Percentiles rank a stretch among this genome's conserved stretches.
Evolutionary conservation across 2,888 invertebrate species (phyloP).

Genomic region (Tryphoninae sp.): DNA sequence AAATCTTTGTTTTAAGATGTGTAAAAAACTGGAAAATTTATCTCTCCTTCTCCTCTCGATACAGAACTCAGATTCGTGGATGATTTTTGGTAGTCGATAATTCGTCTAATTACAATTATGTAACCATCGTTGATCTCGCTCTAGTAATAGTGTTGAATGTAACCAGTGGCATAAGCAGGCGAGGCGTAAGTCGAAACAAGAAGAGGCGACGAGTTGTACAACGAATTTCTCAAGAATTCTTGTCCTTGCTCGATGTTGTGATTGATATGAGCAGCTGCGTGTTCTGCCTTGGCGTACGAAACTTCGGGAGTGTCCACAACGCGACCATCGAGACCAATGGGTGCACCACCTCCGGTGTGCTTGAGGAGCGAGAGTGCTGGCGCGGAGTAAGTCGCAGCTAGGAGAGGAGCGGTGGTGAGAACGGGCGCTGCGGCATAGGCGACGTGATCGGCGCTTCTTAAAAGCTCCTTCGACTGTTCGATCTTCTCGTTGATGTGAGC

Average conservation of each 20-base stretch:
- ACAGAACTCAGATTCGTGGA: constrained; percentile 9
- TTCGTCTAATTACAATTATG: constrained; percentile 29
- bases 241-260: constrained; percentile 67
- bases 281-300: constrained; percentile 75
- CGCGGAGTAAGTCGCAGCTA: constrained; percentile 23
- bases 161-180: constrained; percentile 59
- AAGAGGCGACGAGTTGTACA: constrained; percentile 53
- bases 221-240: constrained; percentile 41
- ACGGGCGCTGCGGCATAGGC: neutral
- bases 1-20: neutral
- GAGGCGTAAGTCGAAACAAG: constrained; percentile 62
- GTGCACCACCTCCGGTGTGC: constrained; percentile 69
- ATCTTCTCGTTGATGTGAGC: constrained; percentile 74
- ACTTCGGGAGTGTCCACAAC: constrained; percentile 79
- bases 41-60: constrained; percentile 25
- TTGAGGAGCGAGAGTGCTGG: constrained; percentile 43
- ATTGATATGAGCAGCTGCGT: constrained; percentile 76
- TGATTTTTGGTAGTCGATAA: constrained; percentile 35
- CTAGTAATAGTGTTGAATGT: constrained; percentile 60
- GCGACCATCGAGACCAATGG: constrained; percentile 76
- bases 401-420: constrained; percentile 34
- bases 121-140: neutral
- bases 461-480: constrained; percentile 66
- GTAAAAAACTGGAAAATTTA: constrained; percentile 42
- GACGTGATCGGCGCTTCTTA: constrained; percentile 61